These are phyloP conservation scores for Dasyornis broadbenti DNA, from an alignment of 2,113 vertebrate genomes.

Conservation along the genomic window DNA sequence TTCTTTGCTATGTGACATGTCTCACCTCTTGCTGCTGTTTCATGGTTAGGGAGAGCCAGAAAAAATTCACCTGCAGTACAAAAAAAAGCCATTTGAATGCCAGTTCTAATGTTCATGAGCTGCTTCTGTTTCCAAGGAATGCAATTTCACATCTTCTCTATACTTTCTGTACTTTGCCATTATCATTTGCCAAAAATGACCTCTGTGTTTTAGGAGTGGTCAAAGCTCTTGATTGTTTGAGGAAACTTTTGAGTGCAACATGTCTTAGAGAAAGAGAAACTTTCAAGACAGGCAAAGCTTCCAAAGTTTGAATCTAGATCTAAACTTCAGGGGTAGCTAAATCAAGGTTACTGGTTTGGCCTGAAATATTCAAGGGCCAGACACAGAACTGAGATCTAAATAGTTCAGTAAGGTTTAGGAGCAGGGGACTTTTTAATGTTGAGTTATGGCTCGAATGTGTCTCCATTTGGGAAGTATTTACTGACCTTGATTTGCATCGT, in stretches of 20 bases:
- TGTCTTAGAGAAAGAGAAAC: not conserved
- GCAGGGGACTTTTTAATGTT: not conserved
- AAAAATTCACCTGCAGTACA: not conserved
- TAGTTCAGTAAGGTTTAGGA: not conserved
- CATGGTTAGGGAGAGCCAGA: not conserved
- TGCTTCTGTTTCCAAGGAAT: not conserved
- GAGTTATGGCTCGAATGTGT: not conserved
- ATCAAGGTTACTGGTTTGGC: not conserved
- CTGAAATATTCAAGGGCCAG: not conserved
- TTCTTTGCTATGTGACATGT: not conserved
- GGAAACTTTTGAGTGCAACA: not conserved
- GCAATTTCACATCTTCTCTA: not conserved
- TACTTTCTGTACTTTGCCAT: not conserved
- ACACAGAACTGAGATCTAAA: not conserved
- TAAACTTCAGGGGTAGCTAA: not conserved
- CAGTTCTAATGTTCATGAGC: not conserved
- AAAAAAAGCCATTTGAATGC: conserved; percentile 22
- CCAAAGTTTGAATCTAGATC: not conserved
- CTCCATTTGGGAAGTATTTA: not conserved
- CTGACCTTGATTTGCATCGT: not conserved
- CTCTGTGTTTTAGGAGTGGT: conserved; percentile 44
- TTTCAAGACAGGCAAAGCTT: not conserved
- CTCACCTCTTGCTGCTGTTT: not conserved
- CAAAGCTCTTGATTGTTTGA: not conserved
- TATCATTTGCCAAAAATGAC: conserved; percentile 18